Percentiles rank a stretch among this genome's conserved stretches.
Conservation (phyloP, 2,888 invertebrate genomes). For the Lycocerus yunnanus region DNA sequence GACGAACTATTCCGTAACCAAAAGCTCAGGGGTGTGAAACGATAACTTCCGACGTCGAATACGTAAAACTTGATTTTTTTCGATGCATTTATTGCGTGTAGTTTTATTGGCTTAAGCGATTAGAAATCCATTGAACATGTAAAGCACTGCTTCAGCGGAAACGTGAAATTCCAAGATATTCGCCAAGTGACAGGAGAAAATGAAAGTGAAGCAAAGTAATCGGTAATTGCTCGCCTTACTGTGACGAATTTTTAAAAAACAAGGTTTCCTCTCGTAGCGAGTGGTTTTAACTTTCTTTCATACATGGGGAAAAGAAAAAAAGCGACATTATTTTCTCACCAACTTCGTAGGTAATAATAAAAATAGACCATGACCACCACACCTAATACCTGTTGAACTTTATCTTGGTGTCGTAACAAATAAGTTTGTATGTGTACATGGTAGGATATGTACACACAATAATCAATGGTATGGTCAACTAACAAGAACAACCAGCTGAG, state of each 20-base stretch:
- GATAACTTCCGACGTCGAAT: too few relatives aligned
- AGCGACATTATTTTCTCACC: background rate
- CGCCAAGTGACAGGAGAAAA: background rate
- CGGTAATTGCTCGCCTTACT: background rate
- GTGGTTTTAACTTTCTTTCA: background rate
- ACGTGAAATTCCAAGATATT: too few relatives aligned
- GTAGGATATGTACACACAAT: constrained; percentile 2
- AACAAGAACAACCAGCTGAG: constrained; percentile 12
- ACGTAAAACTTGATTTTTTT: too few relatives aligned
- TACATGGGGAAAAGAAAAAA: background rate
- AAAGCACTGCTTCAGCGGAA: too few relatives aligned
- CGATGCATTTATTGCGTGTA: too few relatives aligned
- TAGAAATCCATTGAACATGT: too few relatives aligned
- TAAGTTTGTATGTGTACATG: constrained; percentile 6
- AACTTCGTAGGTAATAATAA: background rate
- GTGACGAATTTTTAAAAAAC: background rate
- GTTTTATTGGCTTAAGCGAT: too few relatives aligned
- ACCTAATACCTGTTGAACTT: constrained; percentile 6
- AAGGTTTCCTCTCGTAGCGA: too few relatives aligned
- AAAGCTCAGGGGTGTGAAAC: background rate
- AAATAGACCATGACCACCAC: constrained; percentile 11
- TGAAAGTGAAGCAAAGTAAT: background rate
- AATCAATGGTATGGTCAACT: constrained; percentile 5
- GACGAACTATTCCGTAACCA: background rate
- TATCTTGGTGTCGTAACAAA: constrained; percentile 10